phyloP scores from a whole-genome alignment of 2,888 invertebrate species.

The Adelphocoris suturalis region DNA sequence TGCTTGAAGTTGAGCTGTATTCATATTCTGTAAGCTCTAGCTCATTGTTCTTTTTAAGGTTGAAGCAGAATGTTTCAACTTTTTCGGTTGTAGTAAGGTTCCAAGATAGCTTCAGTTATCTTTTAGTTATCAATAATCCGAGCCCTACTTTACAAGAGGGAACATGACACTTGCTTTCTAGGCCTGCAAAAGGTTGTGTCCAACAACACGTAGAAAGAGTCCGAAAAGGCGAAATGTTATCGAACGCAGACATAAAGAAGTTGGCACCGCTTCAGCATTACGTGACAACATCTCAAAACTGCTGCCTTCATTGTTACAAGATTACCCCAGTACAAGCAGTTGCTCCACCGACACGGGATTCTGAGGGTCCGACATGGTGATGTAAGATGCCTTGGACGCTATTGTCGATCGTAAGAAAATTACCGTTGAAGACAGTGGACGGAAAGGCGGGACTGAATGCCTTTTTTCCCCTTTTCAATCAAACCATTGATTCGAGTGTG shows the following conservation, averaged over 20 bases:
- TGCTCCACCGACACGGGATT: conserved; percentile 27
- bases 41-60: no score
- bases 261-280: conserved; percentile 22
- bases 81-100: no score
- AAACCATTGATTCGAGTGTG: conserved; percentile 11
- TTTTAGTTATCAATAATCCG: no score
- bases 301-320: conserved; percentile 31
- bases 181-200: not conserved
- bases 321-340: conserved; percentile 24
- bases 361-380: conserved; percentile 1
- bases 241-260: not conserved
- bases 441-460: not conserved
- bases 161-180: not conserved
- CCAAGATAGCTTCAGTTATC: no score
- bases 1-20: no score
- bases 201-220: conserved; percentile 5
- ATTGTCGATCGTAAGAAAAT: conserved; percentile 33
- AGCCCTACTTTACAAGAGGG: no score
- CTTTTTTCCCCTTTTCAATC: not conserved
- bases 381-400: not conserved
- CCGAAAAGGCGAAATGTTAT: conserved; percentile 27
- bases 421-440: conserved; percentile 16
- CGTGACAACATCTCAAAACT: conserved; percentile 39
- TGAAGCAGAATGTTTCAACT: no score
- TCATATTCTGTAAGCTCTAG: no score